Evolutionary conservation across 2,888 invertebrate species (phyloP), one percentile per base, ranked within the genome.

Genomic region (Agrochola litura): DNA sequence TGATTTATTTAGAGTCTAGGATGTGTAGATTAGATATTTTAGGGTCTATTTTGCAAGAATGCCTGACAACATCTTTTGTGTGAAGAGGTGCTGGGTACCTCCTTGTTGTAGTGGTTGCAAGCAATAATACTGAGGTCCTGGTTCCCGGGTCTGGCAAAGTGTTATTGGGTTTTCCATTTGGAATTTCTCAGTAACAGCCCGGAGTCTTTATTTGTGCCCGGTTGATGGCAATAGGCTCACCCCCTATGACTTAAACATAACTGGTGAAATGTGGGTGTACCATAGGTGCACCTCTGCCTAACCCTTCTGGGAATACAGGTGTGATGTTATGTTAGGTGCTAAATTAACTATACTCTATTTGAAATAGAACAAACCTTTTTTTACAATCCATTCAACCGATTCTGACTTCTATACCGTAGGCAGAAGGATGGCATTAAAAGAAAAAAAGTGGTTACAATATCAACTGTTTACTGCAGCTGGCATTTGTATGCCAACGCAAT

Each of bases 1-100:
- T 77, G 73, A 82, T 84, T 69, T 84, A 84, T 58, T 77, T 56
- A 5, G 8, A 52, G n/a, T 64, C 37, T 6, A 16, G 5, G 14
- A 12, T 25, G 12, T 16, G 49, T 12, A 54, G 37, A 66, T 58
- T 37, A 30, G 22, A 77, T n/a, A 60, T 19, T 58, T 8, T 16
- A 67, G 4, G 49, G 19, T 30, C 6, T 19, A 19, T 46, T 66
- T 46, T 49, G 9, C 9, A 43, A 43, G n/a, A 25, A 25, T 10
- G 14, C 22, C 19, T 65, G 19, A 3, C 10, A 43, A 65, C 6
- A 46, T 10, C 6, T 25, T 19, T 46, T 66, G 46, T 9, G 4
- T 25, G 3, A 6, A 46, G 19, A 25, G 19, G 25, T 19, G 3
- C 16, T 25, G 46, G 19, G 25, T 16, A 1, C 1, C 22, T 12